Percentiles rank a stretch among this genome's conserved stretches.
Evolutionary conservation across 92 coral and sea anemone species (phyloP).

Genomic region (Hydrozoanthus gracilis): DNA sequence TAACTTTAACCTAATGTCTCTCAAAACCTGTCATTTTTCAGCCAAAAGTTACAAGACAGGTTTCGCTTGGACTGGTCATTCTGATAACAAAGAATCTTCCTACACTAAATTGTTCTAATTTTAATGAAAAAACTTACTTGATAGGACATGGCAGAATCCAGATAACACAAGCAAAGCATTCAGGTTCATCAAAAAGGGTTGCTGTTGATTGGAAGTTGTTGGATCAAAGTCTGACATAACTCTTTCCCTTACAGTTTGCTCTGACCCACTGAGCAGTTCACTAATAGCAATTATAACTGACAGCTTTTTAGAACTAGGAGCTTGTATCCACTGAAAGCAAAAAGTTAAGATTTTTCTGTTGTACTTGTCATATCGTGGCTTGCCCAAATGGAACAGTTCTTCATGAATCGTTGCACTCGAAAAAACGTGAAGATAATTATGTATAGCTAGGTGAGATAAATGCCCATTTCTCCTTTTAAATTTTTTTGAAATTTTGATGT

Average conservation of each 20-base stretch:
- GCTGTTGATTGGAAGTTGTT: background rate
- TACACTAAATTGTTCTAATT: background rate
- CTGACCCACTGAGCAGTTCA: conserved; percentile 3
- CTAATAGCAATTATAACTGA: background rate
- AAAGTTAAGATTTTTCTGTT: conserved; percentile 21
- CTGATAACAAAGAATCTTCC: background rate
- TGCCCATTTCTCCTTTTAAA: conserved; percentile 46
- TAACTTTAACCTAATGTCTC: background rate
- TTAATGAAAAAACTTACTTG: conserved; percentile 27
- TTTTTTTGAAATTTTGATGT: background rate
- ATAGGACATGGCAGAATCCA: conserved; percentile 48
- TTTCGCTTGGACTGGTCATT: background rate
- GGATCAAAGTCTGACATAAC: conserved; percentile 29
- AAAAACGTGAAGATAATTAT: conserved; percentile 37
- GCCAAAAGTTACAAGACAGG: background rate
- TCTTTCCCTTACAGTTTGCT: background rate
- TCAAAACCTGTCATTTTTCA: background rate
- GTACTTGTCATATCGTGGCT: conserved; percentile 27
- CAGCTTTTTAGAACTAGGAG: conserved; percentile 34
- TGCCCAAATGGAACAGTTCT: background rate
- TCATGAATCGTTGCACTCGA: background rate
- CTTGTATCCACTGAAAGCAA: background rate
- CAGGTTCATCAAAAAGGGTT: conserved; percentile 19
- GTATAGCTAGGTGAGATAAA: conserved; percentile 41
- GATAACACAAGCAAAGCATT: conserved; percentile 43